Base-by-base conservation (phyloP, 1,140 invertebrate species). In the Sipha flava region DNA sequence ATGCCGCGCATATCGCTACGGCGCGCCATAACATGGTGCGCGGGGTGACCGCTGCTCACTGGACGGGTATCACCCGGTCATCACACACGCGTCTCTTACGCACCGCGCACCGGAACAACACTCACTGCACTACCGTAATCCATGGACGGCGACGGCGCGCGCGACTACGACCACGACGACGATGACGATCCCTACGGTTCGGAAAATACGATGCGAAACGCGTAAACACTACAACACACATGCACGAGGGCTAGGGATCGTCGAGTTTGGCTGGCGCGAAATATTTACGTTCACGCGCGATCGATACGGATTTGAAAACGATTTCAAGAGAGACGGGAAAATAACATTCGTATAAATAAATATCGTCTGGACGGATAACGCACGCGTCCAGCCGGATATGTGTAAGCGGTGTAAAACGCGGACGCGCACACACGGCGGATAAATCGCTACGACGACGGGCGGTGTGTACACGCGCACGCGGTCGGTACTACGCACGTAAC, bases 91-190 rank as follows among this genome's bases (percentile, higher is more conserved):
- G 37, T 5, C 57, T 7, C 37, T 12, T 23, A 49, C 3, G n/a
- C 45, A 29, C 23, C 6, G 12, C 18, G 31, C 29, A 54, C 29
- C 45, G 26, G 31, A 62, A 54, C 31, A 34, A 57, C 49, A 75
- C 52, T 57, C 47, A 57, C 72, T 26, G 49, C 72, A 75, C 72
- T 23, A 75, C 72, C 72, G 72, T 57, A 75, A 75, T 75, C 72
- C 72, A 75, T 57, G 21, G 26, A 52, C 45, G 70, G 62, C 62
- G n/a, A 6, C 7, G 9, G 23, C 37, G 37, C 10, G 37, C 37
- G 37, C 37, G 37, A 6, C 37, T 4, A 10, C n/a, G n/a, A n/a
- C n/a, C n/a, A n/a, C n/a, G n/a, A n/a, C n/a, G n/a, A n/a, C n/a
- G n/a, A n/a, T n/a, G n/a, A n/a, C n/a, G n/a, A n/a, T n/a, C n/a